phyloP scores from a whole-genome alignment of 1,140 invertebrate species.

The Probaryconus sp. region DNA sequence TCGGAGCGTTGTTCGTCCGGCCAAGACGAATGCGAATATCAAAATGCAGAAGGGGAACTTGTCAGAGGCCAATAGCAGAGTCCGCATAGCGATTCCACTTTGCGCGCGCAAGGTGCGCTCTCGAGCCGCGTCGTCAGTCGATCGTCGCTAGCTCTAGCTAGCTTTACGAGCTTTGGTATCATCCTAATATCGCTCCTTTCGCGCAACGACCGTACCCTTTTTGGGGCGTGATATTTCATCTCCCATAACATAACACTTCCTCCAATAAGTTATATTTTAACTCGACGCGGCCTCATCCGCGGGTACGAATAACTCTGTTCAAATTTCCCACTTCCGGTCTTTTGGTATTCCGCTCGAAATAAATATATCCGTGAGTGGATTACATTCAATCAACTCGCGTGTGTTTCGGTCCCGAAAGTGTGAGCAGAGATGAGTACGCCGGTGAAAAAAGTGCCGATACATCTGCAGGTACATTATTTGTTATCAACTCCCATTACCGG shows the following conservation, averaged over 20 bases:
- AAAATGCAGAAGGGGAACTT: conserved; percentile 53
- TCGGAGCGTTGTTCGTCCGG: conserved; percentile 19
- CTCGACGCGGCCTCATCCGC: too few species aligned
- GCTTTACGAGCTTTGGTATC: conserved; percentile 39
- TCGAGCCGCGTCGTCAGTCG: conserved; percentile 66
- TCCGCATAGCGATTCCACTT: conserved; percentile 27
- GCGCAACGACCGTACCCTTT: not conserved
- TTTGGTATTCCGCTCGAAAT: conserved; percentile 4
- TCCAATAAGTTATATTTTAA: not conserved
- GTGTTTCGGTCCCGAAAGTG: conserved; percentile 14
- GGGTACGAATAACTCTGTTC: too few species aligned
- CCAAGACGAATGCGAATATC: conserved; percentile 53
- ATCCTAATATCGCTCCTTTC: conserved; percentile 8
- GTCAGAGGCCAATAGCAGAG: conserved; percentile 44
- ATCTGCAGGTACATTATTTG: conserved; percentile 86
- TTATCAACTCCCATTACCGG: not conserved
- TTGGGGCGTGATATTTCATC: conserved; percentile 21
- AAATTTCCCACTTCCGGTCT: not conserved
- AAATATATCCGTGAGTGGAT: conserved; percentile 16
- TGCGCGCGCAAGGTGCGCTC: conserved; percentile 56
- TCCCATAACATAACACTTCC: conserved; percentile 3
- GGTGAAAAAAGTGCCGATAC: conserved; percentile 96
- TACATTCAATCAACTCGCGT: conserved; percentile 1
- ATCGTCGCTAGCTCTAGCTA: conserved; percentile 62
- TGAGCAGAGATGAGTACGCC: conserved; percentile 79